Percentiles rank a stretch among this genome's conserved stretches.
Evolutionary conservation across 1,140 invertebrate genomes (phyloP).

Genomic region (Anadara kagoshimensis): DNA sequence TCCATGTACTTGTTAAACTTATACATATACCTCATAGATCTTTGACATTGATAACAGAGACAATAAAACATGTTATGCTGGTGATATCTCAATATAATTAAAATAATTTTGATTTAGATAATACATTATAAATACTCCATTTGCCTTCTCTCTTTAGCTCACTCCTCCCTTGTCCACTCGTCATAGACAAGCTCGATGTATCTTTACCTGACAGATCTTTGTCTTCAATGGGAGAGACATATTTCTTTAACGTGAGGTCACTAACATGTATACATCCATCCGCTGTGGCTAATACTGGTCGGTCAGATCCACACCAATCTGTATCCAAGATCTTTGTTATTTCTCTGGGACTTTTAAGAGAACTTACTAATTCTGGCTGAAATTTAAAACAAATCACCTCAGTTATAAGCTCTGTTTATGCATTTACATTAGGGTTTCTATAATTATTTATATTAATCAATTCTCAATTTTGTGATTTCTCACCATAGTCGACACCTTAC

Average conservation of each 20-base stretch:
- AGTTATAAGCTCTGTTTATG: background rate
- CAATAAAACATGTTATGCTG: too few species aligned
- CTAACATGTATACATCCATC: slow-evolving; percentile 78
- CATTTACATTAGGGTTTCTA: too few species aligned
- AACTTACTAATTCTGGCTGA: slow-evolving; percentile 66
- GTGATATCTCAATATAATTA: too few species aligned
- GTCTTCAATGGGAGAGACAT: slow-evolving; percentile 70
- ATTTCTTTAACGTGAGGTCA: slow-evolving; percentile 75
- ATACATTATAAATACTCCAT: background rate
- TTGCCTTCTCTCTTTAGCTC: background rate
- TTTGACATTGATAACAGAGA: too few species aligned
- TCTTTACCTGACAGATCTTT: slow-evolving; percentile 69
- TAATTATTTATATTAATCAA: too few species aligned
- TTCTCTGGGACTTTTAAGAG: slow-evolving; percentile 67
- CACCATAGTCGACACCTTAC: too few species aligned
- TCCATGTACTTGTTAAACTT: too few species aligned
- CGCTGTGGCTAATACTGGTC: slow-evolving; percentile 76
- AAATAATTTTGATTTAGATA: background rate
- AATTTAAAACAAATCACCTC: slow-evolving; percentile 35
- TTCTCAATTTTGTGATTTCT: too few species aligned
- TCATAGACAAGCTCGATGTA: too few species aligned
- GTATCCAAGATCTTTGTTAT: slow-evolving; percentile 75
- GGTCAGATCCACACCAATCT: slow-evolving; percentile 80
- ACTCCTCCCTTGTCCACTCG: too few species aligned
- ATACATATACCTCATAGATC: too few species aligned